A percentile compares a stretch with the other conserved stretches of the same genome.
Evolutionary conservation across 2,797 vertebrate species (phyloP).

Genomic region (Silurus lanzhouensis): DNA sequence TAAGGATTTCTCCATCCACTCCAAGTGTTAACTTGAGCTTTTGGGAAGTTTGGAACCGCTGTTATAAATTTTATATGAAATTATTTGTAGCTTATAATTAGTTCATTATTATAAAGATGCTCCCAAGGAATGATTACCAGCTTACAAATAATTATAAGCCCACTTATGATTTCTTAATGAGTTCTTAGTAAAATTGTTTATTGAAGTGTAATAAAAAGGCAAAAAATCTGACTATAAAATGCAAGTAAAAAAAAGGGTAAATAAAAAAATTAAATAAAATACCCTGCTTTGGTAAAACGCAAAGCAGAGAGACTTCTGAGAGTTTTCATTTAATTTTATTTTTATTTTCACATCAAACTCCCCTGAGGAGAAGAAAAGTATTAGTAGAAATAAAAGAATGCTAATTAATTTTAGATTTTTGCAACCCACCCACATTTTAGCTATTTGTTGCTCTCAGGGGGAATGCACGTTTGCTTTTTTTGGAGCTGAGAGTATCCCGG

Average conservation of each 20-base stretch:
- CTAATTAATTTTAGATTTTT: conserved; percentile 4
- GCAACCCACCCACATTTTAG: not conserved
- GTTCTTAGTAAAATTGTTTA: not conserved
- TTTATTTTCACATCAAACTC: not conserved
- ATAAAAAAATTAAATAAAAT: not conserved
- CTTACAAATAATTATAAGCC: not conserved
- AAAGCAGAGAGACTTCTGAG: not conserved
- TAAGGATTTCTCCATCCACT: no score
- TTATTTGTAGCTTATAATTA: not conserved
- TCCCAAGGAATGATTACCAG: not conserved
- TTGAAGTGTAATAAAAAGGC: not conserved
- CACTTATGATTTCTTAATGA: not conserved
- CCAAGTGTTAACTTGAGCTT: no score
- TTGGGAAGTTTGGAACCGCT: not conserved
- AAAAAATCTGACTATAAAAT: not conserved
- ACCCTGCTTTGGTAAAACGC: not conserved
- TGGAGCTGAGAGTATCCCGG: not conserved
- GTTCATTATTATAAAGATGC: not conserved
- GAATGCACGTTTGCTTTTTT: not conserved
- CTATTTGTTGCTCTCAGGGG: not conserved
- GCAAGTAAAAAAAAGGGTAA: not conserved
- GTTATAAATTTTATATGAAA: not conserved
- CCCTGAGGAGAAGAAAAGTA: not conserved
- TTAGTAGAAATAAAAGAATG: not conserved
- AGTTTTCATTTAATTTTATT: not conserved